phyloP scores from a whole-genome alignment of 1,140 invertebrate species.

The Atta colombica region DNA sequence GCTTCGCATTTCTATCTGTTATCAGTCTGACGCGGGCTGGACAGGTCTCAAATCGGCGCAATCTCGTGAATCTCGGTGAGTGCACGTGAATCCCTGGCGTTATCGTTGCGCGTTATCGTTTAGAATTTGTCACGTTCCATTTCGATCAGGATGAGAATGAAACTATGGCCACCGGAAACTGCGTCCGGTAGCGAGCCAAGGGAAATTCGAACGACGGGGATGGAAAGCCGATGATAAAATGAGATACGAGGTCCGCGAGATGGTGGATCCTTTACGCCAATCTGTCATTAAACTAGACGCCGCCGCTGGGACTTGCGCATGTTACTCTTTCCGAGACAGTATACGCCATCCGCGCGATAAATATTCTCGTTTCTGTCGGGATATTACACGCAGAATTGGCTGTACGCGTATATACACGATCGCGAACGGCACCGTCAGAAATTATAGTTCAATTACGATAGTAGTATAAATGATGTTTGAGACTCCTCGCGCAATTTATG shows the following conservation, averaged over 20 bases:
- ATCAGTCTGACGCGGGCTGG: conserved; percentile 21
- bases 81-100: conserved; percentile 11
- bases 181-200: not conserved
- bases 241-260: conserved; percentile 47
- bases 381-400: conserved; percentile 68
- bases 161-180: not conserved
- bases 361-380: conserved; percentile 63
- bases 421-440: conserved; percentile 24
- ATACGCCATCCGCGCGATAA: conserved; percentile 46
- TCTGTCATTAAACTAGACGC: conserved; percentile 63
- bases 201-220: conserved; percentile 9
- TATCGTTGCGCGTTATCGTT: conserved; percentile 36
- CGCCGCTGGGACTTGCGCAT: not conserved
- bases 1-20: conserved; percentile 39
- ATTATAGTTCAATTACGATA: conserved; percentile 69
- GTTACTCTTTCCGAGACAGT: conserved; percentile 11
- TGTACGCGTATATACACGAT: conserved; percentile 10
- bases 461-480: conserved; percentile 9
- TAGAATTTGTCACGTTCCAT: conserved; percentile 44
- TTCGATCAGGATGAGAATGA: not conserved
- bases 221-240: conserved; percentile 35
- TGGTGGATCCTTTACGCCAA: conserved; percentile 66
- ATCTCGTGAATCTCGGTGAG: conserved; percentile 43
- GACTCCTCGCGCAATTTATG: not conserved
- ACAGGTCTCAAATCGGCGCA: conserved; percentile 17